Evolutionary conservation across 2,113 vertebrate genomes (phyloP), one percentile per base, ranked within the genome.

Genomic region (Pholis gunnellus): DNA sequence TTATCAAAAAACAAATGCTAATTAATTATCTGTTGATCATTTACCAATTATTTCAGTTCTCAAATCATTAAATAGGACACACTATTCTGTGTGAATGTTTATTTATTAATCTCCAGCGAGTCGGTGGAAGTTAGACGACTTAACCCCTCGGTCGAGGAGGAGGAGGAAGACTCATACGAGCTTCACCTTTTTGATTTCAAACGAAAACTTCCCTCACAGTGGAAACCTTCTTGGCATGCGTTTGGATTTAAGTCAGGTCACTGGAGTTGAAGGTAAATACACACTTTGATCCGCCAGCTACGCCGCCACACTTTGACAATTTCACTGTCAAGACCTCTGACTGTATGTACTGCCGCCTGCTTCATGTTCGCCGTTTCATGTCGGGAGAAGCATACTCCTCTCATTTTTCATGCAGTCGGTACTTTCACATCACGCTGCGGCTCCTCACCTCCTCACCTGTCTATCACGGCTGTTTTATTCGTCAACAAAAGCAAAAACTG

Each of bases 201-300:
- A 57, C 64, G 72, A 78, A 69, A 85, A 86, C 42, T 80, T 52
- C 31, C 72, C 22, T n/a, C 66, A 83, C 75, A 36, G 72, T 59
- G 70, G 78, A 74, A 75, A 80, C 70, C 42, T 68, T 72, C 75
- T 50, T 15, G 31, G 52, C 52, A 18, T 78, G 42, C 4, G 54
- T 38, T 67, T 65, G 64, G 83, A 75, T 79, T 81, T 79, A 42
- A 90, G 75, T 70, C 65, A 5, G 83, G 85, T 88, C 89, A 66
- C 44, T 59, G 71, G 73, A 92, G 86, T 67, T 85, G 69, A 83
- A 88, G 79, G 85, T 89, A 90, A 89, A 91, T 85, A 90, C 81
- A 81, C 77, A 73, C 91, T 91, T 91, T 92, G 91, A 91, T 92
- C 87, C 88, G 20, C 1, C 31, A 11, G 75, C 80, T 88, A 78